Evolutionary conservation across 2,113 vertebrate genomes (phyloP).

Genomic region (Neofelis nebulosa): DNA sequence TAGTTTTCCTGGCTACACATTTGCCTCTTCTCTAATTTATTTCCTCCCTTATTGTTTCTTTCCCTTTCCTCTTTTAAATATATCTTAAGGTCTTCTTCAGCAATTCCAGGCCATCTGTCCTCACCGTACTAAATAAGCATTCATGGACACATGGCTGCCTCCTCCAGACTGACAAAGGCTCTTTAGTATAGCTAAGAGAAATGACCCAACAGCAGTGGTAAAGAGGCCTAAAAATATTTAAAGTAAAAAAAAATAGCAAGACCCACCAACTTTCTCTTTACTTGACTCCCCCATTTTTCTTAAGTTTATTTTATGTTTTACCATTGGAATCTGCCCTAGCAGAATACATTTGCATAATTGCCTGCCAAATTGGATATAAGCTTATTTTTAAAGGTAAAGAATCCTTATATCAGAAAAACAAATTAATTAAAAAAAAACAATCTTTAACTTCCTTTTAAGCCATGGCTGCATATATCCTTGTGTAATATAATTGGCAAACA

Average conservation of each 20-base stretch:
- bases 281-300: slow-evolving; percentile 56
- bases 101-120: slow-evolving; percentile 63
- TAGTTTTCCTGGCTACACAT: slow-evolving; percentile 50
- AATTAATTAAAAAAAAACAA: slow-evolving; percentile 11
- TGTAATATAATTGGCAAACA: slow-evolving; percentile 1
- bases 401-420: slow-evolving; percentile 28
- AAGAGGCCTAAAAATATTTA: slow-evolving; percentile 78
- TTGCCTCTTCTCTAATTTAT: slow-evolving; percentile 67
- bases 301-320: slow-evolving; percentile 67
- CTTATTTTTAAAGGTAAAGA: slow-evolving; percentile 63
- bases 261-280: slow-evolving; percentile 72
- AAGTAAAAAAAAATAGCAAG: slow-evolving; percentile 64
- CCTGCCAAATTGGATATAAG: slow-evolving; percentile 61
- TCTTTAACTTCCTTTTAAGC: slow-evolving; percentile 47
- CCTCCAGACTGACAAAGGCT: slow-evolving; percentile 50
- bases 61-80: slow-evolving; percentile 66
- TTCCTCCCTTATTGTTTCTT: slow-evolving; percentile 68
- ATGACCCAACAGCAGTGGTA: slow-evolving; percentile 26
- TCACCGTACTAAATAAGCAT: slow-evolving; percentile 38
- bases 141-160: slow-evolving; percentile 51
- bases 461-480: not conserved
- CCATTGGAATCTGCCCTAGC: slow-evolving; percentile 69
- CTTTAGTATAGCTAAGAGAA: slow-evolving; percentile 52
- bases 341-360: slow-evolving; percentile 71
- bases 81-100: slow-evolving; percentile 69